Evolutionary conservation across 2,113 vertebrate species (phyloP).

Genomic region (Pantherophis guttatus): DNA sequence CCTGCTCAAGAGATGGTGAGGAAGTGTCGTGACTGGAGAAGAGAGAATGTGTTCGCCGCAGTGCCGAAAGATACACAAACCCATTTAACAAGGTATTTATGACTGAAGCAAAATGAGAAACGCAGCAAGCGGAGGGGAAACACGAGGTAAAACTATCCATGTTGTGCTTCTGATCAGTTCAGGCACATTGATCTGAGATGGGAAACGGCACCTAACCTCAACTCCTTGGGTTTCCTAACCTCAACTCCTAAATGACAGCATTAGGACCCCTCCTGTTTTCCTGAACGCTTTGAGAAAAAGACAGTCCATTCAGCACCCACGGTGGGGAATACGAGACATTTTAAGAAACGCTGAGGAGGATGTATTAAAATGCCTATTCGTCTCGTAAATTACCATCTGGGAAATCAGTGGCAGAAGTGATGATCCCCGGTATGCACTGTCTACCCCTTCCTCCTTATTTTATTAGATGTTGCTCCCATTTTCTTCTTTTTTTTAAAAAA

Average conservation of each 20-base stretch:
- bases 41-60: not conserved
- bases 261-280: not conserved
- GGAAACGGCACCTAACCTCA: not conserved
- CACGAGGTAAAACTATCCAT: not conserved
- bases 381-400: not conserved
- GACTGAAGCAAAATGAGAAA: constrained; percentile 1
- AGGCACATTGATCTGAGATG: not conserved
- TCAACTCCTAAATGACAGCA: not conserved
- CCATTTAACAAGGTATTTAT: not conserved
- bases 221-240: not conserved
- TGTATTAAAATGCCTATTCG: not conserved
- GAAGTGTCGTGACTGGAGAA: not conserved
- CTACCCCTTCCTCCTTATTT: fast-evolving
- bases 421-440: not conserved
- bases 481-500: not conserved
- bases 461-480: constrained; percentile 18
- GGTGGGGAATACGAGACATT: not conserved
- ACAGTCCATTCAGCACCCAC: not conserved
- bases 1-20: too few relatives aligned
- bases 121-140: not conserved
- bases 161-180: not conserved
- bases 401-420: not conserved
- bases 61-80: not conserved
- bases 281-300: not conserved
- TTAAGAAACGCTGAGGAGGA: not conserved